Conservation (phyloP, 2,113 vertebrate species). For the Lipophrys pholis region DNA sequence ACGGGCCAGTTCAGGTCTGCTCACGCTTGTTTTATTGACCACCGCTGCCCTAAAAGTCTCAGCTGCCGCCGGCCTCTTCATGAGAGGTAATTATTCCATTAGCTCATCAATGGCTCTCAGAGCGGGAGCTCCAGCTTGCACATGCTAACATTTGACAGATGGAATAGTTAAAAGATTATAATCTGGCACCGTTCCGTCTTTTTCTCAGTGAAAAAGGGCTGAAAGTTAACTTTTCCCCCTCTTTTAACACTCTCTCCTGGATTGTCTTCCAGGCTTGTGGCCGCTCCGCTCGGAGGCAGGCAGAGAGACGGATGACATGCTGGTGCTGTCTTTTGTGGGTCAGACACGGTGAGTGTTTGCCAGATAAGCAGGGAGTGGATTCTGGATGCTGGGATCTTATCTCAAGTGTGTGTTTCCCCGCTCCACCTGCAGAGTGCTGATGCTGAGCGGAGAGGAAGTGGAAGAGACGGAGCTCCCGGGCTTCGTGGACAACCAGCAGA, state of each 20-base stretch:
- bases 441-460: conserved; percentile 97
- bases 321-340: conserved; percentile 97
- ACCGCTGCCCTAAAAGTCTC: conserved; percentile 51
- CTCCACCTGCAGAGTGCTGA: conserved; percentile 87
- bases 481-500: conserved; percentile 98
- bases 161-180: conserved; percentile 22
- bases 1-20: conserved; percentile 46
- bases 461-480: conserved; percentile 96
- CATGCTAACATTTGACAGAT: conserved; percentile 39
- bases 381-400: conserved; percentile 25
- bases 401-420: conserved; percentile 2
- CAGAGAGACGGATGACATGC: conserved; percentile 93
- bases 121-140: conserved; percentile 18
- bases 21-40: conserved; percentile 74
- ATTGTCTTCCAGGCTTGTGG: conserved; percentile 88
- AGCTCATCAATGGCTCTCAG: conserved; percentile 55
- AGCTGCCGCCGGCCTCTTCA: conserved; percentile 46
- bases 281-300: conserved; percentile 92
- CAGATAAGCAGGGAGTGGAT: conserved; percentile 28
- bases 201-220: not conserved
- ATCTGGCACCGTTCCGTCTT: not conserved
- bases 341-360: conserved; percentile 90
- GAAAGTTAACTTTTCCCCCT: conserved; percentile 1
- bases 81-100: conserved; percentile 68
- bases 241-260: conserved; percentile 3